These are phyloP conservation scores for Nemurella pictetii DNA, from an alignment of 2,888 invertebrate species.

Conservation along the genomic window DNA sequence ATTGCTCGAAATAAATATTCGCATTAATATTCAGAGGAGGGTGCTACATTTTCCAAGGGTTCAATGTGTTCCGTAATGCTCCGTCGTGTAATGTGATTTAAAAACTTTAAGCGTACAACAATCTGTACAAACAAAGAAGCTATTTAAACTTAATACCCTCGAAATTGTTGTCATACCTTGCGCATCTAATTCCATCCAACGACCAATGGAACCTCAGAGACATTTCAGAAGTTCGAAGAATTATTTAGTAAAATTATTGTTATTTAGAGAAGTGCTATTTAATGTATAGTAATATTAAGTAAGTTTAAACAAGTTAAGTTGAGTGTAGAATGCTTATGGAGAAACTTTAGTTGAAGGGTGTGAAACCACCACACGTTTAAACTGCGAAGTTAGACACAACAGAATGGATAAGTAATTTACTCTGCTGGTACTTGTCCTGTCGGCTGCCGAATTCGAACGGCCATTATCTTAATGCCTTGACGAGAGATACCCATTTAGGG, in stretches of 20 bases:
- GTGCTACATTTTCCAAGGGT: not conserved
- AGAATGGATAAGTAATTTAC: conserved; percentile 28
- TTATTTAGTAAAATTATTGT: conserved; percentile 20
- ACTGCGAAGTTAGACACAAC: conserved; percentile 8
- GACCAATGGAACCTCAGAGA: not conserved
- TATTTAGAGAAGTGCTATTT: conserved; percentile 18
- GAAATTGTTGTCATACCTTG: conserved; percentile 9
- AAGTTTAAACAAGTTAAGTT: conserved; percentile 20
- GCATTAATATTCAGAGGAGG: not conserved
- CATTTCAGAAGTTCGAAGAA: not conserved
- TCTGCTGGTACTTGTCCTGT: not conserved
- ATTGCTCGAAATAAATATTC: not conserved
- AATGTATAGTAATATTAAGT: conserved; percentile 15
- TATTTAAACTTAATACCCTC: not conserved
- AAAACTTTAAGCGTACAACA: not conserved
- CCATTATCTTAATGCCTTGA: not conserved
- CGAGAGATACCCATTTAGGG: not conserved
- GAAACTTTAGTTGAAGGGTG: conserved; percentile 21
- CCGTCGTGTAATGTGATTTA: not conserved
- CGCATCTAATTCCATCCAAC: not conserved
- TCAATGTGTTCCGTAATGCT: too few species aligned
- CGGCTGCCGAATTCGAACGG: not conserved
- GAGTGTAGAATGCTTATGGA: not conserved
- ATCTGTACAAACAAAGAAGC: not conserved
- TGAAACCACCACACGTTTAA: conserved; percentile 24